Base-by-base conservation (phyloP, 2,797 vertebrate species). In the Numenius phaeopus region DNA sequence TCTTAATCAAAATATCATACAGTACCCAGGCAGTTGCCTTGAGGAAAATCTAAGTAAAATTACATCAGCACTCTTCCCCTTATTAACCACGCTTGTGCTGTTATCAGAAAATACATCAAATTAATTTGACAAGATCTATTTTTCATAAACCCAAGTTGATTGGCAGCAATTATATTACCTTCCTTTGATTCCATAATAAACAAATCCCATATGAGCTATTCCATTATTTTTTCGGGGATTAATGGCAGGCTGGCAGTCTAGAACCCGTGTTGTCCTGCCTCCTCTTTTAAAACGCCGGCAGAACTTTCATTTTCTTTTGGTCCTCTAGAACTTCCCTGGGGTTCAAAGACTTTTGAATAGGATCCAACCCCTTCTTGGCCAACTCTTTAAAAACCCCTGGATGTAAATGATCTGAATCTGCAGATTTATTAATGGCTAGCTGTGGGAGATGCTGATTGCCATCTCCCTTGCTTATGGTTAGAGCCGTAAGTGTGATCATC, bases 91-190 rank as follows among this genome's bases (percentile, higher is more conserved):
- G 80, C 88, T 96, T 72, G 73, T 66, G 92, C 96, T 93, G 66
- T 97, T 97, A 97, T 97, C 96, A 79, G 90, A 55, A 96, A 96
- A 96, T 96, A 8, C 96, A 97, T 97, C 96, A 97, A 97, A 97
- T 97, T 97, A 97, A 96, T 97, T 97, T 96, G 96, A 97, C 96
- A 97, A 97, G 96, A 97, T 97, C 96, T 97, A 93, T 96, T 97
- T 97, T 97, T 97, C 96, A 97, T 97, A 97, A 97, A 96, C 95
- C 92, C 88, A 76, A 84, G 86, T 95, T 97, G 96, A 96, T 96
- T 97, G 96, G 96, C 96, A 97, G 96, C 96, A 97, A 96, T 97
- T 97, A 97, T 97, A 97, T 96, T 96, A 37, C 96, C 90, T 96
- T 46, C 90, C 83, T 96, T 97, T 97, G 95, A 96, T 96, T 97